phyloP scores from a whole-genome alignment of 1,140 invertebrate species.

The Drosophila watanabei region DNA sequence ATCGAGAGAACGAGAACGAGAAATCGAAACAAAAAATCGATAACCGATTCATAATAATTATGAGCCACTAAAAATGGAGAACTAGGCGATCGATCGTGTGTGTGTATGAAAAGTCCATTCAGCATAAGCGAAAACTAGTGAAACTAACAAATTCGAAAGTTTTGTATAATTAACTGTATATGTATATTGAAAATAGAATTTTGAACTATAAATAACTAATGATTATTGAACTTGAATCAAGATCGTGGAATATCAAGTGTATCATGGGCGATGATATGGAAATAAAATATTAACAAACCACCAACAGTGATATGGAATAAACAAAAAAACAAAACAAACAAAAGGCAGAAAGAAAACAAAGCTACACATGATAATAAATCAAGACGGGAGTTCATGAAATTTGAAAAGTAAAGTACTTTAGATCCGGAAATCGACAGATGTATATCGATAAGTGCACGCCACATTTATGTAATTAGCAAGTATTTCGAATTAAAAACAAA shows the following conservation, averaged over 20 bases:
- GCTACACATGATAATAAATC: constrained; percentile 16
- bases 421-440: constrained; percentile 36
- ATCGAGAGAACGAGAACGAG: constrained; percentile 26
- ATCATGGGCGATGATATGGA: constrained; percentile 54
- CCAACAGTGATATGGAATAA: constrained; percentile 81
- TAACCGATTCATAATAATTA: constrained; percentile 49
- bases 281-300: constrained; percentile 71
- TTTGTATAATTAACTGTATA: constrained; percentile 77
- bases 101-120: constrained; percentile 72
- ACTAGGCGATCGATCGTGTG: constrained; percentile 51
- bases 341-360: constrained; percentile 11
- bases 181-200: constrained; percentile 76
- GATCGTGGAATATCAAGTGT: constrained; percentile 40
- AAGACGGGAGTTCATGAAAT: constrained; percentile 39
- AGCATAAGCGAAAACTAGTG: constrained; percentile 59
- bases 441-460: constrained; percentile 59
- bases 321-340: constrained; percentile 47
- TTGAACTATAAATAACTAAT: constrained; percentile 63
- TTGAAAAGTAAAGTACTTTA: constrained; percentile 39
- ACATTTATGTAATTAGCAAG: constrained; percentile 57
- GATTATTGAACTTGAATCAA: constrained; percentile 26
- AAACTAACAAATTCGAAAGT: constrained; percentile 72
- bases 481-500: constrained; percentile 49
- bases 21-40: constrained; percentile 28
- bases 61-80: constrained; percentile 47